Base-by-base conservation (phyloP, 1,140 invertebrate species). In the Drosophila subobscura region DNA sequence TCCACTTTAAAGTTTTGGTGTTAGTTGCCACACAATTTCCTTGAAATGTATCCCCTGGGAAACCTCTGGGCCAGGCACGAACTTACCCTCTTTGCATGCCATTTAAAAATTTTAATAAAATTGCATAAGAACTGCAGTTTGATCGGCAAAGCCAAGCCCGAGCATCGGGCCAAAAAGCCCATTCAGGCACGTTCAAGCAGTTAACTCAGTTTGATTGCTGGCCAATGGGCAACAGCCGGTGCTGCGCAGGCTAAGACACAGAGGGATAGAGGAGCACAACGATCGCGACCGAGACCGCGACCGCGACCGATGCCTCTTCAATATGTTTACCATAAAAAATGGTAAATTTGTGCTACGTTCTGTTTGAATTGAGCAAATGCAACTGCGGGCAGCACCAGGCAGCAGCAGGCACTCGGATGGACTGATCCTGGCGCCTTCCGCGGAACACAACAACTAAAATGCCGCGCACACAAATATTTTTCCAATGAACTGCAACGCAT, bases 281-380 rank as follows among this genome's bases (percentile, higher is more conserved):
- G 1, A 2, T 6, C 5, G 12, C 6, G 7, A 29, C 8, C 8
- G n/a, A 20, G 3, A 2, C 27, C 5, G 12, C 6, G 7, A 29
- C 8, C 8, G n/a, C 25, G 3, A 5, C 7, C 4, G 23, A 33
- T 41, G 16, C 42, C 53, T 41, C 61, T 37, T 61, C 42, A 37
- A 68, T 45, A 41, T 86, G 73, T 86, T 86, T 86, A 86, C 81
- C 83, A 88, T 86, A 83, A 86, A 88, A 83, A 88, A 86, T 88
- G 77, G 74, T 68, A 78, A 88, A 86, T 88, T 76, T 75, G 74
- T 67, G 83, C 65, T 88, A 86, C 81, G 83, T 86, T 83, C 59
- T 58, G 46, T 46, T 70, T 66, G 76, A 79, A 74, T 78, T 68
- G 61, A 79, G 61, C 49, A 47, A 47, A 61, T 67, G 77, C 33